A percentile compares a stretch with the other conserved stretches of the same genome.
Evolutionary conservation across 92 coral and sea anemone genomes (phyloP).

Genomic region (Epizoanthus illoricatus): DNA sequence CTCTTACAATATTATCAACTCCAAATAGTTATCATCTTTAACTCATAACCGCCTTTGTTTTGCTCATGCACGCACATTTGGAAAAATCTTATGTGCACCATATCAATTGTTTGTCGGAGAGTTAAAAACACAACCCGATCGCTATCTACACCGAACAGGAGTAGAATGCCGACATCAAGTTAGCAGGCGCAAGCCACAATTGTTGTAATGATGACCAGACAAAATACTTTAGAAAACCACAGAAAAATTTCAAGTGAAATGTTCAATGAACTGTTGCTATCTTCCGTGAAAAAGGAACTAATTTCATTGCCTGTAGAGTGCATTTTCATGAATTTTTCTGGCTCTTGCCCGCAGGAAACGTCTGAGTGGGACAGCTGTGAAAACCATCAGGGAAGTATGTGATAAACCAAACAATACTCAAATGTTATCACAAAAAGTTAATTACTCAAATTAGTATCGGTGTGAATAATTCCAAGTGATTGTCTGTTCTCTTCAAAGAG

Average conservation of each 20-base stretch:
- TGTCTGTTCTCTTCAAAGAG: background rate
- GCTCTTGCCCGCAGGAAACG: constrained; percentile 27
- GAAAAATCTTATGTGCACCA: background rate
- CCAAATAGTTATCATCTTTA: background rate
- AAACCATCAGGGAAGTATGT: constrained; percentile 58
- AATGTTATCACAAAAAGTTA: constrained; percentile 63
- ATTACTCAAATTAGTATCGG: constrained; percentile 57
- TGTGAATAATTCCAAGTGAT: background rate
- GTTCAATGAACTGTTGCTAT: background rate
- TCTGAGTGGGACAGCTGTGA: constrained; percentile 59
- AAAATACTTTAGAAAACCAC: constrained; percentile 3
- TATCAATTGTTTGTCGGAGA: constrained; percentile 14
- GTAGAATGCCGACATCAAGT: constrained; percentile 30
- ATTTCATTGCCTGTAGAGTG: background rate
- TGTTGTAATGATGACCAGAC: background rate
- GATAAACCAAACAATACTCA: constrained; percentile 76
- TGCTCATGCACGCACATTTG: constrained; percentile 7
- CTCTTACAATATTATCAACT: constrained; percentile 24
- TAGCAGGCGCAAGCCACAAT: constrained; percentile 21
- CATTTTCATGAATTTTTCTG: constrained; percentile 21
- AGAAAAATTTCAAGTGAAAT: background rate
- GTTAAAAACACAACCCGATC: constrained; percentile 27
- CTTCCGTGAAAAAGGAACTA: background rate
- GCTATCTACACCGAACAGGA: constrained; percentile 32
- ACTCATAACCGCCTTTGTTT: background rate